Evolutionary conservation across 2,888 invertebrate species (phyloP), one percentile per base, ranked within the genome.

Genomic region (Drosophila bunnanda): DNA sequence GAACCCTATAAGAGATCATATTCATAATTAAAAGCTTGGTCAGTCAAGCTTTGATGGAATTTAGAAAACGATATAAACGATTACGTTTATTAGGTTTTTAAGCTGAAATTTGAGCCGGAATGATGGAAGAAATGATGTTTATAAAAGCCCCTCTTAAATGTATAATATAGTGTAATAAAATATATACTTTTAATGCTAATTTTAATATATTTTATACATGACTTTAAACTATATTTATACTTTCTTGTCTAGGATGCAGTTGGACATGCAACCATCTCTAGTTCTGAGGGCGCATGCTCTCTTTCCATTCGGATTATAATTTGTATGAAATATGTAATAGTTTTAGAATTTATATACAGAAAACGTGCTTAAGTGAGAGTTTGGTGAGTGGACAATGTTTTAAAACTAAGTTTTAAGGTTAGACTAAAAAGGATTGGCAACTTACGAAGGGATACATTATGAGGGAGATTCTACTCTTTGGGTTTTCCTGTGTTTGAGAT

Each of bases 1-100:
- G 92, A 85, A 88, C 92, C 92, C 92, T 92, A 92, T 87, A 91
- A 92, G 83, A 82, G 78, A 67, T 48, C 44, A 69, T 36, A 79
- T 38, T 50, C 46, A 1, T 17, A 12, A 25, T 44, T 44, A 2
- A 41, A 7, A 44, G 44, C 28, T 30, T 46, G n/a, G n/a, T 6
- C 0, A 6, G n/a, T 3, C 46, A 30, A 28, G 28, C 46, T 17
- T 46, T 12, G 12, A 43, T 15, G 25, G n/a, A 28, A 30, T 54
- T 53, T 10, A 12, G 17, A 15, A 4, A 15, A 25, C 25, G n/a
- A 44, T 15, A 4, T 5, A 20, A 12, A 2, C 0, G 2, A 38
- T 38, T 3, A 7, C 7, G 4, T n/a, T 20, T 20, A 10, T 43
- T 1, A 20, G 22, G 1, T 22, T 8, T 13, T 8, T 43, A 15